A percentile compares a stretch with the other conserved stretches of the same genome.
Evolutionary conservation across 2,113 vertebrate species (phyloP).

Genomic region (Nerophis ophidion): DNA sequence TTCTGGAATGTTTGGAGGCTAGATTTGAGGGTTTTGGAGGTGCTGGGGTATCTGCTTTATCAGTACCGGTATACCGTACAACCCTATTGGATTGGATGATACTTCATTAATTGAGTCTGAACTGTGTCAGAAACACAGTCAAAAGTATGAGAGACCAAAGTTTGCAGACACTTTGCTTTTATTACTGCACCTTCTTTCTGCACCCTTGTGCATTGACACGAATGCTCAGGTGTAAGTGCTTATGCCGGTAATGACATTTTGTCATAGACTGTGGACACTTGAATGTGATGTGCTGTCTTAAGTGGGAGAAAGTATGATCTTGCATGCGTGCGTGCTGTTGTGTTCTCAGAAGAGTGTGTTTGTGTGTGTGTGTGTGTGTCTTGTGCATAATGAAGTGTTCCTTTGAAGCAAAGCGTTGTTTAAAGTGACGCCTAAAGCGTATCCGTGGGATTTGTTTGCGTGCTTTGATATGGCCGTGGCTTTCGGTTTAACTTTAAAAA

Average conservation of each 20-base stretch:
- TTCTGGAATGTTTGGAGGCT: too few relatives aligned
- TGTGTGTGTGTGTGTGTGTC: conserved; percentile 20
- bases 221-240: conserved; percentile 56
- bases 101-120: background rate
- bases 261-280: conserved; percentile 51
- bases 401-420: conserved; percentile 66
- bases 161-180: background rate
- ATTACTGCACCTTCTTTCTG: background rate
- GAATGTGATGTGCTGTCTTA: conserved; percentile 13
- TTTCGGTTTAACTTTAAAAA: conserved; percentile 56
- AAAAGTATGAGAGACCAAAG: background rate
- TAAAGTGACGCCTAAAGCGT: conserved; percentile 66
- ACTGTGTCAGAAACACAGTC: background rate
- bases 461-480: conserved; percentile 61
- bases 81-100: too few relatives aligned
- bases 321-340: conserved; percentile 29
- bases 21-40: too few relatives aligned
- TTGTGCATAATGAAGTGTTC: conserved; percentile 28
- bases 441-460: conserved; percentile 68
- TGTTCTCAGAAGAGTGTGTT: conserved; percentile 36
- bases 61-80: too few relatives aligned
- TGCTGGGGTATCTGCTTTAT: too few relatives aligned
- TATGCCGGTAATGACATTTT: conserved; percentile 61
- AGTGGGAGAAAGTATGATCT: background rate
- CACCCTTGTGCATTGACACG: conserved; percentile 5